Evolutionary conservation across 2,888 invertebrate genomes (phyloP).

Genomic region (Marasmarcha lunaedactyla): DNA sequence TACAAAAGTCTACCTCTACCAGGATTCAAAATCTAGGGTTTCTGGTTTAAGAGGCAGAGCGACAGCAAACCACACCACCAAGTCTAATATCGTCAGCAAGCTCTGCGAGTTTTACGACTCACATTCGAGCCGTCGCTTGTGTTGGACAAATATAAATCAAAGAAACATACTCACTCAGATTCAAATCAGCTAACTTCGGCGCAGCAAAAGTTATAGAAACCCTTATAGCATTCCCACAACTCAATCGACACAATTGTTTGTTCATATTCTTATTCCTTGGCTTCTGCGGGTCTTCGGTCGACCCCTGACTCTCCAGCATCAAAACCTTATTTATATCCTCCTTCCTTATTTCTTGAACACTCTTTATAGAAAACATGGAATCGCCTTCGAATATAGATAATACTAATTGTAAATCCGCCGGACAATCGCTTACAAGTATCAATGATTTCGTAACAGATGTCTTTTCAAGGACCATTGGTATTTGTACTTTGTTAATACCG

Average conservation of each 20-base stretch:
- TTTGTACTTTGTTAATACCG: slow-evolving; percentile 42
- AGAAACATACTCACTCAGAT: slow-evolving; percentile 36
- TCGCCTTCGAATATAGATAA: slow-evolving; percentile 38
- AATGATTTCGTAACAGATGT: slow-evolving; percentile 32
- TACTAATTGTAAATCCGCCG: slow-evolving; percentile 41
- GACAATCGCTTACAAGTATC: slow-evolving; percentile 48
- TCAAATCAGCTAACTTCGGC: slow-evolving; percentile 34
- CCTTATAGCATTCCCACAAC: slow-evolving; percentile 45
- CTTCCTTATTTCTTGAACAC: slow-evolving; percentile 49
- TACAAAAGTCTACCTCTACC: too few species aligned
- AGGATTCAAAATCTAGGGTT: too few species aligned
- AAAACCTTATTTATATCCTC: slow-evolving; percentile 40
- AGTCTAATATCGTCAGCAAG: too few species aligned
- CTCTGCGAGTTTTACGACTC: too few species aligned
- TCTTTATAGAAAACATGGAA: slow-evolving; percentile 38
- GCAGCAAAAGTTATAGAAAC: slow-evolving; percentile 42
- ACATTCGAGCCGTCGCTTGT: too few species aligned
- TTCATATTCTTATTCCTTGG: slow-evolving; percentile 31
- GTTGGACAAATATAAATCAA: too few species aligned
- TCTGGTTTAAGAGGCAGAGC: too few species aligned
- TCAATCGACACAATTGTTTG: slow-evolving; percentile 46
- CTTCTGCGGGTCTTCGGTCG: slow-evolving; percentile 29
- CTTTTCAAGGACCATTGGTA: slow-evolving; percentile 37
- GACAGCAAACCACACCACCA: too few species aligned
- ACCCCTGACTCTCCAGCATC: slow-evolving; percentile 32